Base-by-base conservation (phyloP, 2,113 vertebrate genomes). In the Brevimyrus niger region DNA sequence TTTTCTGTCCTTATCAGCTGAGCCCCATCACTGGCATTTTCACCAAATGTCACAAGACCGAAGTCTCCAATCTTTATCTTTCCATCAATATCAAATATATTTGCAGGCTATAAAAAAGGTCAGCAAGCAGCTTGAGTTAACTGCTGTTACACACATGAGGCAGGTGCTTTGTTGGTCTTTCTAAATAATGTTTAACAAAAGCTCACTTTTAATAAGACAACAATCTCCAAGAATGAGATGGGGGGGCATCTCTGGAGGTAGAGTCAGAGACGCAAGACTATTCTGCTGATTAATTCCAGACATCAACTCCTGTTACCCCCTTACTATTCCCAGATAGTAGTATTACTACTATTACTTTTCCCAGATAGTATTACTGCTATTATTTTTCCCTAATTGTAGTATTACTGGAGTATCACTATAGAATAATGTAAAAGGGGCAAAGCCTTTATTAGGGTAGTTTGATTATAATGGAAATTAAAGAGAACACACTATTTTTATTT, bases 1-100 rank as follows among this genome's bases (percentile, higher is more conserved):
- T 58, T 0, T 90, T 1, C 85, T 35, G 96, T 95, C 88, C 93
- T 92, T 1, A 88, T 11, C 27, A 46, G 35, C n/a, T 82, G 51
- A 27, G 13, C 87, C 1, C 87, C 88, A 50, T 58, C 89, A 0
- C 6, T 0, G 44, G 89, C 83, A 87, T 48, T 73, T 0, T 8
- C 0, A 55, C 65, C 38, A n/a, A 91, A 91, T 76, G 95, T 96
- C 73, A 93, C 96, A 83, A 97, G 94, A 84, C 96, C 96, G 0
- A 97, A 97, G 92, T 97, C 96, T 1, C 96, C 96, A 76, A 97
- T 97, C 94, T 97, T 97, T 93, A 97, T 90, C 82, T 92, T 91
- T 21, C 90, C 90, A 47, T 91, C 90, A 21, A 0, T 15, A 17
- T 94, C 93, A 91, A 97, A 88, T 92, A 97, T 95, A 91, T 97